Evolutionary conservation across 2,113 vertebrate genomes (phyloP), one percentile per base, ranked within the genome.

Genomic region (Meriones unguiculatus): DNA sequence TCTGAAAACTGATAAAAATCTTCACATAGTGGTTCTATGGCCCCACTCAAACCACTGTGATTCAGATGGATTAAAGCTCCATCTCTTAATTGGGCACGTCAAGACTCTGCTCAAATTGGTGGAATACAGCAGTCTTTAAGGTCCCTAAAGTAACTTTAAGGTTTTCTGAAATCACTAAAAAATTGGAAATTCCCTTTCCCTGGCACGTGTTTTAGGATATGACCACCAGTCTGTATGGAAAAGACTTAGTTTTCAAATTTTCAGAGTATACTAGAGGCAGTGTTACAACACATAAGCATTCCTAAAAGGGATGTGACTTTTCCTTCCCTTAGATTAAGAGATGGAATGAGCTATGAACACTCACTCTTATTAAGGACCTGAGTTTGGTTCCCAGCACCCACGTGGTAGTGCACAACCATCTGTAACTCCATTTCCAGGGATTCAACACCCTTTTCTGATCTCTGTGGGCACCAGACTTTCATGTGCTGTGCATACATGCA

Each of bases 21-120:
- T 87, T 38, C 20, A 80, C 7, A 62, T 11, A 46, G 8, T 95
- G 41, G 25, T 91, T 92, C 75, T 64, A 8, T 94, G 65, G 41
- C n/a, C 67, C 64, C 75, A 54, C 20, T 78, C 25, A 38, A 17
- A 1, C 38, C 46, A 88, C n/a, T 94, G 50, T 62, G 8, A 96
- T 86, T 95, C 72, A 92, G 75, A 96, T 94, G 80, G 84, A 67
- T 95, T 92, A 88, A 86, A 69, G 64, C 38, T 95, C 28, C 25
- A 32, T 91, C 75, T 95, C 64, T 54, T 67, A 92, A 8, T 24
- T 95, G 32, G 41, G 59, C 30, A 81, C 17, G 30, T 25, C 15
- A 88, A 90, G 46, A 22, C 67, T 50, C 30, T 41, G 91, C 15
- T 89, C 91, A 87, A 91, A 73, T 38, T 90, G 24, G 80, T 87